Evolutionary conservation across 2,888 invertebrate species (phyloP).

Genomic region (Brachyptera risi): DNA sequence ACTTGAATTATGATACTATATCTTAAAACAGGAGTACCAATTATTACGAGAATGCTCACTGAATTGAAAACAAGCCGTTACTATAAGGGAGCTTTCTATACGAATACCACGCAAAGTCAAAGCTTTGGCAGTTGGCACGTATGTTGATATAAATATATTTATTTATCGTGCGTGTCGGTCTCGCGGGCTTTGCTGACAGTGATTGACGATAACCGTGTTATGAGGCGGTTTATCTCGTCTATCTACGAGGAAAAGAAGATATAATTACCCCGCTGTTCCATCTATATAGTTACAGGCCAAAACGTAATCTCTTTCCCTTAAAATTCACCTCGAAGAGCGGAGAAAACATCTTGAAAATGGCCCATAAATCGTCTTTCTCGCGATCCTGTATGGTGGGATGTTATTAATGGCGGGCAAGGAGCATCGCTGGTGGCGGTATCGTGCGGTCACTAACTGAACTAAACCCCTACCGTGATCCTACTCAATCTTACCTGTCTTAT

Average conservation of each 20-base stretch:
- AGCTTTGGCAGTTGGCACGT: background rate
- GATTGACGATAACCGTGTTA: constrained; percentile 36
- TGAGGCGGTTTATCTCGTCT: constrained; percentile 39
- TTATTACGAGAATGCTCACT: too few species aligned
- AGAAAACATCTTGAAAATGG: constrained; percentile 30
- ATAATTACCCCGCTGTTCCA: constrained; percentile 40
- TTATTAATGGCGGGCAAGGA: constrained; percentile 27
- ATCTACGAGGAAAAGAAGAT: constrained; percentile 35
- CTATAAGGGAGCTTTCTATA: constrained; percentile 7
- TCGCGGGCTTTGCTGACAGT: constrained; percentile 30
- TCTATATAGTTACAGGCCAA: constrained; percentile 21
- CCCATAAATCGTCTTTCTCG: constrained; percentile 27
- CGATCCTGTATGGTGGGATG: constrained; percentile 10
- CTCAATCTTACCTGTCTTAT: constrained; percentile 16
- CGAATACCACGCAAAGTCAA: background rate
- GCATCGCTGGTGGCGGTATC: constrained; percentile 29
- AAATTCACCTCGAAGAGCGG: constrained; percentile 10
- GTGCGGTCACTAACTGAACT: constrained; percentile 30
- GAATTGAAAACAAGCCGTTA: too few species aligned
- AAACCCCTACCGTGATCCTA: background rate
- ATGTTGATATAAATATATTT: constrained; percentile 3
- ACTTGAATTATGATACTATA: too few species aligned
- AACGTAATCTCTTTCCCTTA: constrained; percentile 33
- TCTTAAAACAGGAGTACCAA: too few species aligned
- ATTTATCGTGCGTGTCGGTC: constrained; percentile 29